A percentile compares a stretch with the other conserved stretches of the same genome.
phyloP scores from a whole-genome alignment of 2,888 invertebrate genomes.

The Trilocha varians region DNA sequence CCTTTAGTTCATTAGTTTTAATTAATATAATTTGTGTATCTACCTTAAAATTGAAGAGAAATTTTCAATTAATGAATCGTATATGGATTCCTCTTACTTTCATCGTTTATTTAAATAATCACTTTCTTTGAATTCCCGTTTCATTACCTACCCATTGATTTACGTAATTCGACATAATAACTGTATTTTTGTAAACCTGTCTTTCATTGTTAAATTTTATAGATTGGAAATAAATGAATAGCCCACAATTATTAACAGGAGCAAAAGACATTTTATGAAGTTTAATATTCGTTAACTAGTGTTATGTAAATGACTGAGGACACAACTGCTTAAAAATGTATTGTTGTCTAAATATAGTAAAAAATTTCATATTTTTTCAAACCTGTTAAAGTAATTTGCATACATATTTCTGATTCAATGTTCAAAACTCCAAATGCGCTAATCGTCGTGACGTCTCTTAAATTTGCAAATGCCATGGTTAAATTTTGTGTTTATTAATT shows the following conservation, averaged over 20 bases:
- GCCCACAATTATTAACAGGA: too few relatives aligned
- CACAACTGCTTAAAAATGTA: background rate
- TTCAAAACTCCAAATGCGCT: background rate
- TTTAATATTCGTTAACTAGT: too few relatives aligned
- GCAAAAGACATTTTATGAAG: too few relatives aligned
- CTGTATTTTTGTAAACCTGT: too few relatives aligned
- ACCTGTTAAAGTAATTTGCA: background rate
- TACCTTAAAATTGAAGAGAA: background rate
- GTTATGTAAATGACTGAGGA: background rate
- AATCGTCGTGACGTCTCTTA: background rate
- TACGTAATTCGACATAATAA: too few relatives aligned
- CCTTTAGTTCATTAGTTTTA: background rate
- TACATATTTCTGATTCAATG: background rate
- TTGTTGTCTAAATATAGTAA: background rate
- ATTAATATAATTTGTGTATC: background rate
- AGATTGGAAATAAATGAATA: too few relatives aligned
- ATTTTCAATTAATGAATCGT: background rate
- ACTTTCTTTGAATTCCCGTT: background rate
- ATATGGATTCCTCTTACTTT: background rate
- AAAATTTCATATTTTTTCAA: background rate
- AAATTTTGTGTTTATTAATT: background rate
- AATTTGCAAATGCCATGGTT: background rate
- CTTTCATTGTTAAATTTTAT: too few relatives aligned
- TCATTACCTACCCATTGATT: too few relatives aligned
- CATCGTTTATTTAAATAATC: background rate